Percentiles rank a stretch among this genome's conserved stretches.
phyloP scores from a whole-genome alignment of 1,140 invertebrate genomes.

The Lepidurus packardi region DNA sequence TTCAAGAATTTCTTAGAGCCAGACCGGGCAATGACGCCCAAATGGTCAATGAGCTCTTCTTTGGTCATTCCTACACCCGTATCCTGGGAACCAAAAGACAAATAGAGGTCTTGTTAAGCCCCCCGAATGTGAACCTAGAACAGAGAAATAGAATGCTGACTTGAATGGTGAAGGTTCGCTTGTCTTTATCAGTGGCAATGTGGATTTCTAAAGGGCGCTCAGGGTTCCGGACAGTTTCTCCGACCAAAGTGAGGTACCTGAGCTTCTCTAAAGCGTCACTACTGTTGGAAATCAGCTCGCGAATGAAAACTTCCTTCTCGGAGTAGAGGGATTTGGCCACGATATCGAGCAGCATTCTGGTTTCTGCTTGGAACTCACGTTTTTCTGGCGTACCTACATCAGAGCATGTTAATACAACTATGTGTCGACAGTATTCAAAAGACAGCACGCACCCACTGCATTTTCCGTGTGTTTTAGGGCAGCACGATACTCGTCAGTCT shows the following conservation, averaged over 20 bases:
- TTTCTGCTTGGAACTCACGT: constrained; percentile 92
- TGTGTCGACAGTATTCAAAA: constrained; percentile 2
- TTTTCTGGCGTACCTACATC: constrained; percentile 36
- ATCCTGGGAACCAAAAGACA: constrained; percentile 53
- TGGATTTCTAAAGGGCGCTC: constrained; percentile 68
- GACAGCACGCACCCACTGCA: constrained; percentile 37
- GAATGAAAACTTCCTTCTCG: constrained; percentile 94
- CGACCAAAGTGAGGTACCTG: constrained; percentile 62
- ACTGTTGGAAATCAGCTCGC: constrained; percentile 93
- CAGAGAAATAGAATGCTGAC: constrained; percentile 44
- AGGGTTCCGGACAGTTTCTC: constrained; percentile 38
- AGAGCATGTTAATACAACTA: constrained; percentile 29
- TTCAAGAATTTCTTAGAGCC: constrained; percentile 90
- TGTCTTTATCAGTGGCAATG: constrained; percentile 80
- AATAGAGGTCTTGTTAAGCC: constrained; percentile 27
- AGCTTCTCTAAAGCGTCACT: constrained; percentile 96
- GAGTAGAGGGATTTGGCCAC: constrained; percentile 95
- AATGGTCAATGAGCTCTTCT: constrained; percentile 81
- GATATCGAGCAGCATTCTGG: constrained; percentile 89
- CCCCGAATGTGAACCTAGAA: neutral
- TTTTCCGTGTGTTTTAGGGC: constrained; percentile 44
- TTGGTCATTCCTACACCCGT: constrained; percentile 90
- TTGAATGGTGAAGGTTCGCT: constrained; percentile 77
- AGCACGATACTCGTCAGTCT: constrained; percentile 40
- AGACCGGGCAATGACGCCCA: constrained; percentile 91